Percentiles rank a stretch among this genome's conserved stretches.
phyloP scores from a whole-genome alignment of 2,888 invertebrate species.

The Ethmia dodecea region DNA sequence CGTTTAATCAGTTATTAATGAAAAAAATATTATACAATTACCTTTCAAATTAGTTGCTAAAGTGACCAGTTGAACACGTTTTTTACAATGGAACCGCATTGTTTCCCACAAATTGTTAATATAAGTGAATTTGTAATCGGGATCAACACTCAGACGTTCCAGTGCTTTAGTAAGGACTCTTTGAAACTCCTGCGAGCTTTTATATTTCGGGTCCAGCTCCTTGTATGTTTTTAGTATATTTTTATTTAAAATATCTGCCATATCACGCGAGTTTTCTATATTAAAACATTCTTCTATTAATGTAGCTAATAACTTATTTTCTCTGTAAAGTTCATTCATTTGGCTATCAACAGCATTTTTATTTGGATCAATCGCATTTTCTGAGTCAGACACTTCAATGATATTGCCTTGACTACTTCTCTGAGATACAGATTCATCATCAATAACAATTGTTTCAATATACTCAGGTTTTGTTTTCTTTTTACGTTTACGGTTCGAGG shows the following conservation, averaged over 20 bases:
- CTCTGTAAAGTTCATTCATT: slow-evolving; percentile 21
- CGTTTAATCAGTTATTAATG: neutral
- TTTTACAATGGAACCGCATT: slow-evolving; percentile 29
- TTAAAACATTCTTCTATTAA: slow-evolving; percentile 37
- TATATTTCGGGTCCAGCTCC: slow-evolving; percentile 27
- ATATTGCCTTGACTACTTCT: no score
- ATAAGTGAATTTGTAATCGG: slow-evolving; percentile 42
- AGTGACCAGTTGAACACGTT: slow-evolving; percentile 39
- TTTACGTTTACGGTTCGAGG: no score
- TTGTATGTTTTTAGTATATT: slow-evolving; percentile 35
- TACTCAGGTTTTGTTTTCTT: no score
- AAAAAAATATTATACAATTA: slow-evolving; percentile 9
- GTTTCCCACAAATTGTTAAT: slow-evolving; percentile 40
- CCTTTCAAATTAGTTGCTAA: slow-evolving; percentile 26
- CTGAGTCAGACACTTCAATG: no score
- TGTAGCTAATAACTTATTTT: slow-evolving; percentile 31
- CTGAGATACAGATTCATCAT: no score
- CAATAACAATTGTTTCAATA: no score
- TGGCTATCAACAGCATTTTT: neutral
- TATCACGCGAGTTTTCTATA: slow-evolving; percentile 34
- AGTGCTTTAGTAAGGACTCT: no score
- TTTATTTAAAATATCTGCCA: slow-evolving; percentile 38
- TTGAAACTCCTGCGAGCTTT: no score
- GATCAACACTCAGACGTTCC: slow-evolving; percentile 25
- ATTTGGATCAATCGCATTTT: no score